Base-by-base conservation (phyloP, 2,888 invertebrate species). In the Netelia inedita region DNA sequence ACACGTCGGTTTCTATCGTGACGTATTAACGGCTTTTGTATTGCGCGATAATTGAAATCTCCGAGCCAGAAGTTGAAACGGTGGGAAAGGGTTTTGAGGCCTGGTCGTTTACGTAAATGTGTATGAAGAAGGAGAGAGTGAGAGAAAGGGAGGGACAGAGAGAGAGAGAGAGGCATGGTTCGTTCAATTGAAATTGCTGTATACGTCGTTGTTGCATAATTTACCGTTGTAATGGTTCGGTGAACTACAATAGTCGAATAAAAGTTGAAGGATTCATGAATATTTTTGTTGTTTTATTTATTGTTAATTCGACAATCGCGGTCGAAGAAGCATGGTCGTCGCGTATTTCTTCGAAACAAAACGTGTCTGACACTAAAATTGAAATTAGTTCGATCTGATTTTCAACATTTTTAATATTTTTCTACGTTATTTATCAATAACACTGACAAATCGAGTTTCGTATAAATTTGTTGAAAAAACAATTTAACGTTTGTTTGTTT, bases 91-190 rank as follows among this genome's bases (percentile, higher is more conserved):
- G 78, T 53, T 80, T 66, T 61, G 59, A 73, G 74, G 84, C 83
- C 78, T 75, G 72, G 14, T 19, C 23, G 63, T 50, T 80, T 68
- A 73, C 66, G 55, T 80, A 80, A 80, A 73, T 23, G 16, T 82
- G 82, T 75, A 82, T 71, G 69, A 82, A 87, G 71, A 82, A 85
- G 61, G 75, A 72, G 75, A 14, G 55, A 21, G 68, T 14, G 43
- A 16, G 21, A 19, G 43, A 75, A 46, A 59, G 66, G 43, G 71
- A 61, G 76, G 10, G 74, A 23, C 55, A 61, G 69, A 78, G 73
- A 75, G 85, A 72, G 53, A 23, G 69, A 41, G 80, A 74, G 73
- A 53, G 59, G n/a, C 46, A 59, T 28, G 5, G 2, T 28, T 28
- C 28, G 0, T 28, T 28, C 28, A 28, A 28, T 28, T 28, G 28